A percentile compares a stretch with the other conserved stretches of the same genome.
phyloP scores from a whole-genome alignment of 2,888 invertebrate species.

The Macrosiphum euphorbiae region DNA sequence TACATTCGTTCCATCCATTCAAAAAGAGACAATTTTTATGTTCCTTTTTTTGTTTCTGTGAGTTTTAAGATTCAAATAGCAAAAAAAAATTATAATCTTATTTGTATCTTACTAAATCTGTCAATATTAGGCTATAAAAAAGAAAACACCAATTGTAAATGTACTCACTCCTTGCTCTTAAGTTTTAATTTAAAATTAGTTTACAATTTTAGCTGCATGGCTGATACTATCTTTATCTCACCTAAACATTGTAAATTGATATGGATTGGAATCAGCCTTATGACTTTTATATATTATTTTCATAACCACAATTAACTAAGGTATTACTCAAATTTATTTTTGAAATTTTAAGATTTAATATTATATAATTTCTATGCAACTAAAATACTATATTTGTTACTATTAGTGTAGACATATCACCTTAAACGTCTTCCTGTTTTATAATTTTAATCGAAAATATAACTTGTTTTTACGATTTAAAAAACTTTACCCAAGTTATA shows the following conservation, averaged over 20 bases:
- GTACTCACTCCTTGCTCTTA: constrained; percentile 24
- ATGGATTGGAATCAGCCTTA: not conserved
- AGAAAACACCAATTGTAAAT: constrained; percentile 38
- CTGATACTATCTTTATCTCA: constrained; percentile 3
- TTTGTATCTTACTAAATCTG: constrained; percentile 28
- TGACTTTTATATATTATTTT: constrained; percentile 6
- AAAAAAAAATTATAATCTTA: constrained; percentile 20
- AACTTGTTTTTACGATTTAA: constrained; percentile 26
- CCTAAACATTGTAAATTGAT: not conserved
- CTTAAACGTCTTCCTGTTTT: constrained; percentile 60
- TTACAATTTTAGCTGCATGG: not conserved
- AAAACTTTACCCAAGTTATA: constrained; percentile 51
- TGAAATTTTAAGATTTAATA: constrained; percentile 16
- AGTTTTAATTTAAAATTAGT: not conserved
- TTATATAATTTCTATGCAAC: constrained; percentile 16
- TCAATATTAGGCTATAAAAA: constrained; percentile 11
- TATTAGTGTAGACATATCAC: constrained; percentile 62
- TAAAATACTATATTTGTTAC: constrained; percentile 43
- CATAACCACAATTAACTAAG: not conserved
- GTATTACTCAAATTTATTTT: not conserved
- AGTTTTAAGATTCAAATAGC: constrained; percentile 16
- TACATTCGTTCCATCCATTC: not conserved
- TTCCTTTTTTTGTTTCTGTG: constrained; percentile 40
- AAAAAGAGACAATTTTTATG: constrained; percentile 45
- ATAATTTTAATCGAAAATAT: constrained; percentile 28